phyloP scores from a whole-genome alignment of 1,140 invertebrate genomes.

The Caenorhabditis elegans region DNA sequence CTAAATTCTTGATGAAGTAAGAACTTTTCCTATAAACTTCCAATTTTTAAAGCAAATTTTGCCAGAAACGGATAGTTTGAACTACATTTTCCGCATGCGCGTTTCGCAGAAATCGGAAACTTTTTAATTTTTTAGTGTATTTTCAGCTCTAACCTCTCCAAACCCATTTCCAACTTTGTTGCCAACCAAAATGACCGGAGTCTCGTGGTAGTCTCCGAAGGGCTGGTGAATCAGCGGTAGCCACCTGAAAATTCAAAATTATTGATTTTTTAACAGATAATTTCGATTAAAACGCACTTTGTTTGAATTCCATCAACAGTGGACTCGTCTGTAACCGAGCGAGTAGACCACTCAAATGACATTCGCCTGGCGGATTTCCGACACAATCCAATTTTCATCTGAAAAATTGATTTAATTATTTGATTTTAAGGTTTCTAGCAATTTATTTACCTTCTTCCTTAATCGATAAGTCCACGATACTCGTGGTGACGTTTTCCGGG shows the following conservation, averaged over 20 bases:
- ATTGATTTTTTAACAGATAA: conserved; percentile 68
- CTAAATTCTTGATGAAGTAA: too few species aligned
- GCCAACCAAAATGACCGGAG: conserved; percentile 89
- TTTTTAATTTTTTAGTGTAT: too few species aligned
- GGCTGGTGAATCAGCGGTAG: conserved; percentile 46
- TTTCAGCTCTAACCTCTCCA: too few species aligned
- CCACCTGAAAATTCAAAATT: conserved; percentile 69
- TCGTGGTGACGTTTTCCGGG: conserved; percentile 59
- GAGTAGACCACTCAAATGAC: conserved; percentile 97
- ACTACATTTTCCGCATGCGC: too few species aligned
- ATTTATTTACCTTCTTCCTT: conserved; percentile 25
- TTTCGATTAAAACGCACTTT: conserved; percentile 46
- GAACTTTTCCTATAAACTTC: too few species aligned
- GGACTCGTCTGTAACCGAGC: conserved; percentile 88
- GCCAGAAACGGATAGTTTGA: too few species aligned
- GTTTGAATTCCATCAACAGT: conserved; percentile 77
- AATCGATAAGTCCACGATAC: conserved; percentile 62
- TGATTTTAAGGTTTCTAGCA: neutral
- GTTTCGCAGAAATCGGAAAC: too few species aligned
- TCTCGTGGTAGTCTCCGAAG: conserved; percentile 71
- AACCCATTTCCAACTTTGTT: too few species aligned
- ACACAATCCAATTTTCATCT: conserved; percentile 79
- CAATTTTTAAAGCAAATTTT: too few species aligned
- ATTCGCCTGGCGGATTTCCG: conserved; percentile 88
- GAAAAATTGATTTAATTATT: conserved; percentile 81